These are phyloP conservation scores for Crocallis elinguaria DNA, from an alignment of 2,888 invertebrate species.

Conservation along the genomic window DNA sequence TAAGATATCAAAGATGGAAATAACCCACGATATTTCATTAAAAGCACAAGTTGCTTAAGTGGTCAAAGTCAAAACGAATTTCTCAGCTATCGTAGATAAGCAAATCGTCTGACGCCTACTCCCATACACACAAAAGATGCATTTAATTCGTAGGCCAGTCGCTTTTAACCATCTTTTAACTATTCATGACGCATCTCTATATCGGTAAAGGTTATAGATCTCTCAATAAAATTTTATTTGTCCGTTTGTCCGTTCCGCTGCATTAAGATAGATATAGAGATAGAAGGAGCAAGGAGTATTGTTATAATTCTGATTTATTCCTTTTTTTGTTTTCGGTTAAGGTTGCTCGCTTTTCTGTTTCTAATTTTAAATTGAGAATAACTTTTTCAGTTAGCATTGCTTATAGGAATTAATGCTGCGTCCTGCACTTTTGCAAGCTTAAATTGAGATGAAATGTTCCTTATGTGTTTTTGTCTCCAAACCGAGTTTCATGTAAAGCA, in stretches of 20 bases:
- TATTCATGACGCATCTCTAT: conserved; percentile 43
- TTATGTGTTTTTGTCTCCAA: too few species aligned
- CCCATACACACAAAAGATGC: conserved; percentile 41
- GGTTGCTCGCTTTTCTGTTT: background rate
- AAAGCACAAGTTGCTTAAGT: conserved; percentile 2
- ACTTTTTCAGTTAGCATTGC: too few species aligned
- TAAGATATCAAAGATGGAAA: too few species aligned
- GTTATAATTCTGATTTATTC: conserved; percentile 71
- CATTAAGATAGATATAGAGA: conserved; percentile 72
- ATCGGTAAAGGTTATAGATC: conserved; percentile 49
- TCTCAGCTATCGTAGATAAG: conserved; percentile 32
- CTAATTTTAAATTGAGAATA: too few species aligned
- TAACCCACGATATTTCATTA: background rate
- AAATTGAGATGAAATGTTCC: too few species aligned
- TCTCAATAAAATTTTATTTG: conserved; percentile 57
- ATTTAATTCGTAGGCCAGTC: conserved; percentile 36
- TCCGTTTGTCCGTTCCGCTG: conserved; percentile 60
- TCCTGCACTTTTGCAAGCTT: too few species aligned
- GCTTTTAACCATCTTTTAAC: conserved; percentile 45
- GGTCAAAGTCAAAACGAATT: conserved; percentile 7
- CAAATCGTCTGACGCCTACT: conserved; percentile 45
- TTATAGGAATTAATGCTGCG: too few species aligned
- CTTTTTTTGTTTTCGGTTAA: conserved; percentile 37
- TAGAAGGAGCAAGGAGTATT: conserved; percentile 65
- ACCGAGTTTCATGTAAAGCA: too few species aligned